phyloP scores from a whole-genome alignment of 2,113 vertebrate species.

The Thomomys bottae region DNA sequence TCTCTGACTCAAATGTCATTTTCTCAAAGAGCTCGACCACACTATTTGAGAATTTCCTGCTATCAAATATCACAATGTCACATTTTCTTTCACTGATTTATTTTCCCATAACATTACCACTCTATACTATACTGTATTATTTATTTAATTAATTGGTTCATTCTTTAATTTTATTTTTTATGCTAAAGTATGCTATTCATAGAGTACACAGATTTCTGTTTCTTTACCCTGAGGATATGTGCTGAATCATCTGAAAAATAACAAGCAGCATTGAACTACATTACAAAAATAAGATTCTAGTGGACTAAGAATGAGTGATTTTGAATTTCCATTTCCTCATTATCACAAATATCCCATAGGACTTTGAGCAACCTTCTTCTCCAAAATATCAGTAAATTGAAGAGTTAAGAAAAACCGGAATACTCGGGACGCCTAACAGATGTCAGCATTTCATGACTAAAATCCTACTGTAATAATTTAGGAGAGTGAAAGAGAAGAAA shows the following conservation, averaged over 20 bases:
- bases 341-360: not conserved
- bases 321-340: not conserved
- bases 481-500: not conserved
- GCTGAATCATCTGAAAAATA: not conserved
- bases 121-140: not conserved
- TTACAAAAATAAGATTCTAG: not conserved
- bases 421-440: not conserved
- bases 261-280: not conserved
- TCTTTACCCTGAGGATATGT: not conserved
- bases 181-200: not conserved
- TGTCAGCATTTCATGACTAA: not conserved
- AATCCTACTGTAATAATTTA: not conserved
- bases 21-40: not conserved
- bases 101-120: not conserved
- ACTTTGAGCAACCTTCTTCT: not conserved
- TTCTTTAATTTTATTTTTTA: not conserved
- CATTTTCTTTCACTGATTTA: not conserved
- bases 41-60: not conserved
- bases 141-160: not conserved
- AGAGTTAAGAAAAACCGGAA: not conserved
- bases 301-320: not conserved
- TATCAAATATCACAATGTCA: not conserved
- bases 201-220: not conserved
- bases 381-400: not conserved
- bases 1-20: not conserved